Conservation (phyloP, 2,888 invertebrate species). For the Sphinx pinastri region DNA sequence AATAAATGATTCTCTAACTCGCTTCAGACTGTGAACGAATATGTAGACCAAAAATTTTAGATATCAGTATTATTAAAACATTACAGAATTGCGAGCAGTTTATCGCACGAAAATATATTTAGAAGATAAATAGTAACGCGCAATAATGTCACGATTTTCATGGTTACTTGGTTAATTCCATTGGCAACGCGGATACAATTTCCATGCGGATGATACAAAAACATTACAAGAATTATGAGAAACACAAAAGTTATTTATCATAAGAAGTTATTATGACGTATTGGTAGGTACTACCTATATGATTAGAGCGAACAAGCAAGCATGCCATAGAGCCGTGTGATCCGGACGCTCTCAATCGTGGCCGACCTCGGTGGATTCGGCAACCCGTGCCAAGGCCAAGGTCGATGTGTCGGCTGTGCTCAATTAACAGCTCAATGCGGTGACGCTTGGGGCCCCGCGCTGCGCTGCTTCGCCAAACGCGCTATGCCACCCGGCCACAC, state of each 20-base stretch:
- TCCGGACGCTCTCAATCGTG: constrained; percentile 79
- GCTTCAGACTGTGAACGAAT: neutral
- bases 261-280: constrained; percentile 31
- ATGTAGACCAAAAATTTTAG: neutral
- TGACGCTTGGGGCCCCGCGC: constrained; percentile 54
- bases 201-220: neutral
- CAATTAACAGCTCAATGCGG: constrained; percentile 68
- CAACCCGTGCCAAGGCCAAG: constrained; percentile 81
- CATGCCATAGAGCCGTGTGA: constrained; percentile 68
- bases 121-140: too few relatives aligned
- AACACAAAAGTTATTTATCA: neutral
- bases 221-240: neutral
- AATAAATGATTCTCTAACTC: neutral
- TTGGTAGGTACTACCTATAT: neutral
- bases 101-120: too few relatives aligned
- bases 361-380: constrained; percentile 77
- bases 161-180: too few relatives aligned
- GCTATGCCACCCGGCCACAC: neutral
- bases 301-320: constrained; percentile 40
- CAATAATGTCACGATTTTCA: too few relatives aligned
- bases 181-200: too few relatives aligned
- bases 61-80: too few relatives aligned
- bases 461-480: neutral
- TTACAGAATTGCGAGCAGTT: too few relatives aligned
- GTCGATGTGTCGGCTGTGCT: constrained; percentile 68